A percentile compares a stretch with the other conserved stretches of the same genome.
Conservation (phyloP, 2,113 vertebrate species). For the Cervus canadensis region DNA sequence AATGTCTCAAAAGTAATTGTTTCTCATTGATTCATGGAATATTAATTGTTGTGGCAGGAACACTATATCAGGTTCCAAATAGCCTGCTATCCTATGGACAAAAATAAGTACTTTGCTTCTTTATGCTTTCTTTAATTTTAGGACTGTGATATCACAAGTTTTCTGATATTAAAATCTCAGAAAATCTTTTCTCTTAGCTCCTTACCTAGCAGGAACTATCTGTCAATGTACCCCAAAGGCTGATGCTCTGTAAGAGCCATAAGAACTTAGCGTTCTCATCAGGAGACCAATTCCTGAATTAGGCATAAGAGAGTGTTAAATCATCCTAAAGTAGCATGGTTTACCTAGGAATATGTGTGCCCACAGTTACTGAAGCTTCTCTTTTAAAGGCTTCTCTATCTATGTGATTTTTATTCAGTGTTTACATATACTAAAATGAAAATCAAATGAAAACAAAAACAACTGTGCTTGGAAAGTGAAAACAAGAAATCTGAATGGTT, state of each 20-base stretch:
- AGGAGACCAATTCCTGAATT: slow-evolving; percentile 59
- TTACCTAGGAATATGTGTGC: slow-evolving; percentile 44
- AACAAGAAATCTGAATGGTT: slow-evolving; percentile 46
- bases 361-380: slow-evolving; percentile 31
- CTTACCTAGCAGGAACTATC: slow-evolving; percentile 8
- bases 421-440: slow-evolving; percentile 28
- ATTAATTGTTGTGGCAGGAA: slow-evolving; percentile 48
- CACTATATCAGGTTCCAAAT: background rate
- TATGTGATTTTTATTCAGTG: slow-evolving; percentile 26
- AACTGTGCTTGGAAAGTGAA: slow-evolving; percentile 22
- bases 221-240: slow-evolving; percentile 37
- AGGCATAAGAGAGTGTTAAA: slow-evolving; percentile 38
- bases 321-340: slow-evolving; percentile 44
- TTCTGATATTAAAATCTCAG: slow-evolving; percentile 44
- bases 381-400: slow-evolving; percentile 38
- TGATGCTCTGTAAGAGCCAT: slow-evolving; percentile 12
- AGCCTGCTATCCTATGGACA: background rate
- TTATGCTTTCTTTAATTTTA: slow-evolving; percentile 2
- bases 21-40: background rate
- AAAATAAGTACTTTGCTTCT: background rate
- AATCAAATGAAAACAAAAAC: background rate
- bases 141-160: background rate
- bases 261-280: slow-evolving; percentile 18
- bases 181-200: slow-evolving; percentile 40
- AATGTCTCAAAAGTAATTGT: slow-evolving; percentile 25